Evolutionary conservation across 2,797 vertebrate genomes (phyloP).

Genomic region (Allobates femoralis): DNA sequence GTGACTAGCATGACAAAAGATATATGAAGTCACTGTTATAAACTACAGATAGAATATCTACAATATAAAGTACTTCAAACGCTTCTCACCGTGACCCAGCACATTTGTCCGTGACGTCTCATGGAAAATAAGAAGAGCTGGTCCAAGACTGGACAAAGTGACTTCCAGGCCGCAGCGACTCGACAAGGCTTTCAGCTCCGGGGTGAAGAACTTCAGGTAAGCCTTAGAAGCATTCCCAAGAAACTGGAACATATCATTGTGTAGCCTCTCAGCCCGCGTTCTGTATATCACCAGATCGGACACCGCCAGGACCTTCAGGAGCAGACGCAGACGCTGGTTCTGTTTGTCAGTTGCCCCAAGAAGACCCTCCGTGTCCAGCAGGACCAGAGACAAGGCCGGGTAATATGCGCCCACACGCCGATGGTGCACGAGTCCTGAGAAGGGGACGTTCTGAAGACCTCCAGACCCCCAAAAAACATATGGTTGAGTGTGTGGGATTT

Average conservation of each 20-base stretch:
- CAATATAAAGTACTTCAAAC: not conserved
- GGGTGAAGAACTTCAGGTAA: slow-evolving; percentile 83
- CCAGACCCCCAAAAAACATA: slow-evolving; percentile 77
- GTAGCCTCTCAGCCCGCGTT: slow-evolving; percentile 83
- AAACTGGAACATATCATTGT: slow-evolving; percentile 88
- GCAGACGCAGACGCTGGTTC: slow-evolving; percentile 82
- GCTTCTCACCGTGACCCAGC: slow-evolving; percentile 76
- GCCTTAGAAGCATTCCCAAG: slow-evolving; percentile 83
- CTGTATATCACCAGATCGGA: slow-evolving; percentile 84
- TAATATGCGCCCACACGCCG: slow-evolving; percentile 85
- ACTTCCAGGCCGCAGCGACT: slow-evolving; percentile 82
- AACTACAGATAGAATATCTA: not conserved
- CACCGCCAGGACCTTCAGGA: slow-evolving; percentile 84
- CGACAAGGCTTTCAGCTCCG: slow-evolving; percentile 79
- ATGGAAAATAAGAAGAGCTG: slow-evolving; percentile 80
- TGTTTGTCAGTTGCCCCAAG: slow-evolving; percentile 79
- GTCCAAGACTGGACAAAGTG: slow-evolving; percentile 82
- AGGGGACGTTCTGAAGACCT: slow-evolving; percentile 83
- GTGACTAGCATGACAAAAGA: no score
- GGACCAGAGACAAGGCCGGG: slow-evolving; percentile 74
- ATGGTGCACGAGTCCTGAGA: slow-evolving; percentile 83
- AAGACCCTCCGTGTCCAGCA: slow-evolving; percentile 84
- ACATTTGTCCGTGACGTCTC: slow-evolving; percentile 83
- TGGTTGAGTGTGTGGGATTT: slow-evolving; percentile 87
- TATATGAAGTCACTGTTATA: not conserved